phyloP scores from a whole-genome alignment of 2,113 vertebrate species.

The Cryptotis parvus region DNA sequence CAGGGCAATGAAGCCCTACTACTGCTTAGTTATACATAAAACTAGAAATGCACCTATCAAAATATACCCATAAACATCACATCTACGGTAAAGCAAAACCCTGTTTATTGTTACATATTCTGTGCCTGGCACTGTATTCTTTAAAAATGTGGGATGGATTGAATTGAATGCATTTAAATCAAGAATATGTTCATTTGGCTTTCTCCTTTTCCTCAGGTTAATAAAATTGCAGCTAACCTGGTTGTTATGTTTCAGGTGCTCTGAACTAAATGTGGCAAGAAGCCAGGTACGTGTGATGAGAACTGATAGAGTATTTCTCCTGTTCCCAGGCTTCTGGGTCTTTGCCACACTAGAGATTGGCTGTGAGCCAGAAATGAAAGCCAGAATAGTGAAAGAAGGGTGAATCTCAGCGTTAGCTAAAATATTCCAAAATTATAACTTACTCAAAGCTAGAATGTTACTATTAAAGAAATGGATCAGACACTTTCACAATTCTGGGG shows the following conservation, averaged over 20 bases:
- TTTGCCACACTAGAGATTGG: slow-evolving; percentile 41
- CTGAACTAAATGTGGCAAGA: slow-evolving; percentile 34
- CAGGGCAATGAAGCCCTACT: not conserved
- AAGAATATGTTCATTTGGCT: slow-evolving; percentile 27
- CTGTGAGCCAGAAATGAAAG: slow-evolving; percentile 44
- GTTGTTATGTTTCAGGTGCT: slow-evolving; percentile 58
- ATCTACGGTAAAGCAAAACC: not conserved
- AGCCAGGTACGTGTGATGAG: slow-evolving; percentile 18
- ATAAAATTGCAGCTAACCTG: slow-evolving; percentile 45
- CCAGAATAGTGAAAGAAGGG: not conserved
- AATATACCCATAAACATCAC: not conserved
- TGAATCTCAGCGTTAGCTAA: not conserved
- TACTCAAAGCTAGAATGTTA: not conserved
- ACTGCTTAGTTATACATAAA: not conserved
- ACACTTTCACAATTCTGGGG: not conserved
- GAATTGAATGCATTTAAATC: slow-evolving; percentile 36
- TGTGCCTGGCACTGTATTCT: not conserved
- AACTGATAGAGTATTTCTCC: slow-evolving; percentile 29
- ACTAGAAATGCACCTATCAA: not conserved
- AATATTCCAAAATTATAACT: not conserved
- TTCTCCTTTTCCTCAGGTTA: slow-evolving; percentile 35
- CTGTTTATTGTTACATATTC: not conserved
- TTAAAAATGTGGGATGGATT: slow-evolving; percentile 7
- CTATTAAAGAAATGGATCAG: not conserved
- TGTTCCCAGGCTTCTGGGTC: slow-evolving; percentile 22